Evolutionary conservation across 1,140 invertebrate species (phyloP), one percentile per base, ranked within the genome.

Genomic region (Pseudoatta argentina): DNA sequence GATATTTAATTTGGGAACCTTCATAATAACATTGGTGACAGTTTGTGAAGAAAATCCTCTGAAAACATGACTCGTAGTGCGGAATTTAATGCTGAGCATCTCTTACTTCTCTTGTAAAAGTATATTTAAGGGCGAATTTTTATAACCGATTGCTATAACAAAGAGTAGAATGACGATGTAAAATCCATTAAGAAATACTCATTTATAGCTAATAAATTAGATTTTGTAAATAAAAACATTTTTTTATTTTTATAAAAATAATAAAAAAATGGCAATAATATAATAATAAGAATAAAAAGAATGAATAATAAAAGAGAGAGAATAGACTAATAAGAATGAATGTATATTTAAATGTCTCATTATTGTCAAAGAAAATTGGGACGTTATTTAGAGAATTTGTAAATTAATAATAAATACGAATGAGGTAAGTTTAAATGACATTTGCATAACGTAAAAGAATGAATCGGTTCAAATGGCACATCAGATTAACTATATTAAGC

Each of bases 401-500:
- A 39, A 8, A 67, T 21, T 48, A 66, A 77, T 18, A 12, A n/a
- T 12, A 16, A 14, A 27, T 8, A 34, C 8, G 3, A 48, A 51
- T 64, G 44, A 48, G 39, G 34, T 55, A 79, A 24, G 21, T 48
- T 48, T 44, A 44, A 57, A 71, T 30, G 7, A 21, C 21, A 44
- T 59, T 72, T 78, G 78, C 8, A 7, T 8, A n/a, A 44, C 34
- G 67, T 76, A 71, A 86, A 86, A 69, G 7, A 73, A 86, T 55
- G 27, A 61, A 10, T 0, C 27, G 14, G 53, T 24, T 63, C 27
- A 39, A 24, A 12, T 18, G 30, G 34, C 7, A 57, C n/a, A 63
- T 30, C 18, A 14, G 63, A 88, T 63, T 63, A 63, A 55, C 64
- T 78, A 64, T 48, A 34, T 44, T 85, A 89, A 66, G 81, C 87